Percentiles rank a stretch among this genome's conserved stretches.
These are phyloP conservation scores for Neuroterus valhalla DNA, from an alignment of 1,140 invertebrate genomes.

Conservation along the genomic window DNA sequence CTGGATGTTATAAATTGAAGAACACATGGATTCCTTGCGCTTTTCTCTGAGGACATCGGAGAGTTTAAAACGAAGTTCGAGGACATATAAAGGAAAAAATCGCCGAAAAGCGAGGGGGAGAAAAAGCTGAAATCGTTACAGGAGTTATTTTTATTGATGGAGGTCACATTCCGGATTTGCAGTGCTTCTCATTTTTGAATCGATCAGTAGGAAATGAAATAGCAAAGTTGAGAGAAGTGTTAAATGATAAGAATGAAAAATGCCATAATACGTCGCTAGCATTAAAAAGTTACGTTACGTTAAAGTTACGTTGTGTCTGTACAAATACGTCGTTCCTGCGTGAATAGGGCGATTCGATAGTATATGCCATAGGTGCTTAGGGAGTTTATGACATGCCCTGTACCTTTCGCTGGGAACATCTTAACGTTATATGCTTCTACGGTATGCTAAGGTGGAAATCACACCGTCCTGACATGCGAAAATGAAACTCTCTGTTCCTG, in stretches of 20 bases:
- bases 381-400: no score
- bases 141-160: slow-evolving; percentile 96
- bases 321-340: no score
- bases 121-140: slow-evolving; percentile 98
- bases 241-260: no score
- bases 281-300: no score
- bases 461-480: no score
- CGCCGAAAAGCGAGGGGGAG: slow-evolving; percentile 98
- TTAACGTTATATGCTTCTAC: no score
- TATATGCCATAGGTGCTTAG: no score
- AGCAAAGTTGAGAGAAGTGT: slow-evolving; percentile 86
- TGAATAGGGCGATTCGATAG: no score
- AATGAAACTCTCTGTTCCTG: no score
- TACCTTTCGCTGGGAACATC: no score
- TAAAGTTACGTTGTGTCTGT: no score
- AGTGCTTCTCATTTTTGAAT: slow-evolving; percentile 99
- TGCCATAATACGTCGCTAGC: neutral
- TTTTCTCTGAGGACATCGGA: slow-evolving; percentile 99
- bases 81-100: slow-evolving; percentile 99
- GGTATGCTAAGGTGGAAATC: no score
- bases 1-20: slow-evolving; percentile 98
- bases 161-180: slow-evolving; percentile 98
- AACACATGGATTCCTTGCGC: slow-evolving; percentile 96
- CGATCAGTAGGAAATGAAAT: slow-evolving; percentile 97
- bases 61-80: slow-evolving; percentile 98